Conservation (phyloP, 2,797 vertebrate species). For the Karalla daura region DNA sequence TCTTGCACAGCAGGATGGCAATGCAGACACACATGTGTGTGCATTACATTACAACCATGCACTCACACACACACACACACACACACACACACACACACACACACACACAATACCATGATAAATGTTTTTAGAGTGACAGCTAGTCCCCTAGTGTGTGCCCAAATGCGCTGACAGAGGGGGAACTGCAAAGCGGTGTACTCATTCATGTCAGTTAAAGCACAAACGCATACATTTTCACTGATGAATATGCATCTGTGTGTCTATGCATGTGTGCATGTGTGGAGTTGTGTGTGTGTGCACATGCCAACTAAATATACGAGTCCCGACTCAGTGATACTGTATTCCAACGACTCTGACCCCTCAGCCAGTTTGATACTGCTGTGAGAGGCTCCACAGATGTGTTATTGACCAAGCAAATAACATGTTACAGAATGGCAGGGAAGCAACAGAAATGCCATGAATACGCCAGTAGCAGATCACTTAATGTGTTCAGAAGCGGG, state of each 20-base stretch:
- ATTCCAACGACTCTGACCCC: constrained; percentile 6
- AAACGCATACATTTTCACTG: not conserved
- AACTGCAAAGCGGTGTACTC: constrained; percentile 7
- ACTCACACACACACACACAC: not conserved
- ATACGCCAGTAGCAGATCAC: no score
- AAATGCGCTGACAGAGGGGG: constrained; percentile 56
- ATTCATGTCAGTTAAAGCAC: constrained; percentile 23
- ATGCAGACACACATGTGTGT: no score
- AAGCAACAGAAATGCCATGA: not conserved
- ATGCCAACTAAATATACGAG: not conserved
- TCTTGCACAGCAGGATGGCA: no score
- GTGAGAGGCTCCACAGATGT: constrained; percentile 25
- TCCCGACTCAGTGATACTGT: constrained; percentile 2
- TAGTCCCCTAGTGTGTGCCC: constrained; percentile 34
- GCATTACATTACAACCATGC: no score
- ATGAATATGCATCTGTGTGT: not conserved
- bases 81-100: not conserved
- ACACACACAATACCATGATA: constrained; percentile 15
- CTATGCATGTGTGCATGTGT: not conserved
- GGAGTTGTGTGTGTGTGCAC: not conserved
- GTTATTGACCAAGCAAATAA: constrained; percentile 12
- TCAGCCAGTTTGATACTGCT: not conserved
- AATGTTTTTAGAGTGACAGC: constrained; percentile 38
- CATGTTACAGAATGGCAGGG: not conserved
- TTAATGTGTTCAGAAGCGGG: not conserved